phyloP scores from a whole-genome alignment of 2,888 invertebrate species.

The Ommatoiulus sabulosus region DNA sequence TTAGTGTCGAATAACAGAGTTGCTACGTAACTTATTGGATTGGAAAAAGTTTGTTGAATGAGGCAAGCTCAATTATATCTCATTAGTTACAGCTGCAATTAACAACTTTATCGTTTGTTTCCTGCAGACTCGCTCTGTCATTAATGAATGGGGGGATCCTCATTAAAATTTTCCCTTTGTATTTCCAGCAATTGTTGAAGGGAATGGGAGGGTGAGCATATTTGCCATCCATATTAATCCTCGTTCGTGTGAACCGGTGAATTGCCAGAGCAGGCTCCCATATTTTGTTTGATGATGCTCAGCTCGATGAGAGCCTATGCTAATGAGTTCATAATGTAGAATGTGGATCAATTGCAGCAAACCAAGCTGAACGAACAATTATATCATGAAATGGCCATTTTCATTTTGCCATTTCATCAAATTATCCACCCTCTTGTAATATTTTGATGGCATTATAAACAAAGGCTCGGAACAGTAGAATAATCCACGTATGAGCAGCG shows the following conservation, averaged over 20 bases:
- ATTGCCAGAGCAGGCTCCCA: constrained; percentile 2
- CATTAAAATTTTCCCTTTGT: constrained; percentile 45
- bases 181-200: constrained; percentile 26
- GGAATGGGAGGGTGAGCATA: constrained; percentile 38
- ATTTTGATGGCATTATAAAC: constrained; percentile 44
- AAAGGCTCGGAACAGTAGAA: constrained; percentile 32
- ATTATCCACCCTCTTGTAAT: constrained; percentile 47
- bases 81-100: constrained; percentile 55
- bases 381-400: constrained; percentile 41
- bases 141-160: constrained; percentile 29
- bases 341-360: constrained; percentile 48
- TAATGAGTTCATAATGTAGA: constrained; percentile 46
- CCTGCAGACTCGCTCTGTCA: constrained; percentile 45
- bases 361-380: constrained; percentile 48
- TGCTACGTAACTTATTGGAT: not conserved
- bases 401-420: constrained; percentile 45
- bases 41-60: constrained; percentile 32
- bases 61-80: constrained; percentile 47
- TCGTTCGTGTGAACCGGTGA: constrained; percentile 41
- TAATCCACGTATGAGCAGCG: constrained; percentile 26
- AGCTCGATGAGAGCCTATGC: constrained; percentile 39
- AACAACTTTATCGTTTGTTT: constrained; percentile 56
- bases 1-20: not conserved
- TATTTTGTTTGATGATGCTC: constrained; percentile 47
- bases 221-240: constrained; percentile 24